phyloP scores from a whole-genome alignment of 1,140 invertebrate species.

The Pseudoatta argentina region DNA sequence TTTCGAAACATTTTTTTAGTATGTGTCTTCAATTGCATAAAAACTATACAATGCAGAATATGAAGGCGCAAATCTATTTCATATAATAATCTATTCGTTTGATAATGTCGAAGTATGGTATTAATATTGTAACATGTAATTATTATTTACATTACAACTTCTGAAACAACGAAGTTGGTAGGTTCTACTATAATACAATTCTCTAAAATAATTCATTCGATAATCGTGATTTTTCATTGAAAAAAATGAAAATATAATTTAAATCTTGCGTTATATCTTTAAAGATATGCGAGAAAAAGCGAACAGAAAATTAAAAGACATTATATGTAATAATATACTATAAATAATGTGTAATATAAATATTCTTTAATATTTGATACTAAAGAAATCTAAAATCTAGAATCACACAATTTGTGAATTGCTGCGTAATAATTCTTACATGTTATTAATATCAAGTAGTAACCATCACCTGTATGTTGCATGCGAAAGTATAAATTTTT shows the following conservation, averaged over 20 bases:
- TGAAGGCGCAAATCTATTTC: neutral
- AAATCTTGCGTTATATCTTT: neutral
- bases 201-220: neutral
- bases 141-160: neutral
- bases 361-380: neutral
- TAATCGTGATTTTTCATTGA: neutral
- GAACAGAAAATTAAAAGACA: neutral
- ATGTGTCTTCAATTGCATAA: neutral
- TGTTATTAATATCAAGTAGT: neutral
- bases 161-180: neutral
- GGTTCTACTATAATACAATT: neutral
- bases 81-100: neutral
- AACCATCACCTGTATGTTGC: conserved; percentile 15
- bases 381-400: neutral
- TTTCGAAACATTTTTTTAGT: neutral
- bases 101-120: neutral
- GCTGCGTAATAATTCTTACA: neutral
- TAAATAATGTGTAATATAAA: conserved; percentile 17
- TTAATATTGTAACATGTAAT: neutral
- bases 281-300: neutral
- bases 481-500: neutral
- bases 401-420: neutral
- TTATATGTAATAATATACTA: conserved; percentile 6
- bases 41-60: neutral
- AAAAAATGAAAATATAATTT: conserved; percentile 18